Conservation (phyloP, 1,140 invertebrate species). For the Leptestheria dahalacensis region DNA sequence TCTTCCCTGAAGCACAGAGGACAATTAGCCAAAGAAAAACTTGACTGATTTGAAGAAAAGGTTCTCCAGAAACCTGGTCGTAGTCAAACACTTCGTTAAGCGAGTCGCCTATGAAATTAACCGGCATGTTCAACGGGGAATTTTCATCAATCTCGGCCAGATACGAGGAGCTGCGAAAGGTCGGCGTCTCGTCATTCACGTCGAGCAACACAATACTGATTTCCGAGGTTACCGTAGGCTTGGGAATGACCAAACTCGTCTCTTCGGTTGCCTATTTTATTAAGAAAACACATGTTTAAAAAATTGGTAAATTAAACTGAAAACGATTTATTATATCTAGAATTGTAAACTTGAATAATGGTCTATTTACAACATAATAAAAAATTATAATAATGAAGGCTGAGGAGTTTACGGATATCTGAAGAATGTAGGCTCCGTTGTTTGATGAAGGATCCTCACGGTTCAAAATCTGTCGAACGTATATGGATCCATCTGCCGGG, state of each 20-base stretch:
- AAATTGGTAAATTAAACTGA: no score
- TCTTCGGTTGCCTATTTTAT: slow-evolving; percentile 48
- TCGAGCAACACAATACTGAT: slow-evolving; percentile 86
- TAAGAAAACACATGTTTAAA: slow-evolving; percentile 13
- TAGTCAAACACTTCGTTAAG: slow-evolving; percentile 79
- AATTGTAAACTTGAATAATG: no score
- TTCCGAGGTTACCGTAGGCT: slow-evolving; percentile 65
- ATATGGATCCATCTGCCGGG: slow-evolving; percentile 57
- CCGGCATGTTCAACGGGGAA: slow-evolving; percentile 71
- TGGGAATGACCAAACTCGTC: slow-evolving; percentile 38
- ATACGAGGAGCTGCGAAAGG: slow-evolving; percentile 60
- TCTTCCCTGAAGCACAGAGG: slow-evolving; percentile 67
- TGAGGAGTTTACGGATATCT: slow-evolving; percentile 63
- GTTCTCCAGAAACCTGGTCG: slow-evolving; percentile 75
- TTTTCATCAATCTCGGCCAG: slow-evolving; percentile 83
- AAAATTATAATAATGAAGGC: slow-evolving; percentile 1
- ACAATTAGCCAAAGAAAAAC: no score
- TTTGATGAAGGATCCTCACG: slow-evolving; percentile 59
- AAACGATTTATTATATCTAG: no score
- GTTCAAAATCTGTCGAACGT: slow-evolving; percentile 57
- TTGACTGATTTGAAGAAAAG: no score
- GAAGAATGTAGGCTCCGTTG: slow-evolving; percentile 72
- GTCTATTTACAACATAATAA: background rate
- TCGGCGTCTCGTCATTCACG: slow-evolving; percentile 84
- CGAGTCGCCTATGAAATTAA: slow-evolving; percentile 64